phyloP scores from a whole-genome alignment of 2,888 invertebrate genomes.

The Pyrgus malvae region DNA sequence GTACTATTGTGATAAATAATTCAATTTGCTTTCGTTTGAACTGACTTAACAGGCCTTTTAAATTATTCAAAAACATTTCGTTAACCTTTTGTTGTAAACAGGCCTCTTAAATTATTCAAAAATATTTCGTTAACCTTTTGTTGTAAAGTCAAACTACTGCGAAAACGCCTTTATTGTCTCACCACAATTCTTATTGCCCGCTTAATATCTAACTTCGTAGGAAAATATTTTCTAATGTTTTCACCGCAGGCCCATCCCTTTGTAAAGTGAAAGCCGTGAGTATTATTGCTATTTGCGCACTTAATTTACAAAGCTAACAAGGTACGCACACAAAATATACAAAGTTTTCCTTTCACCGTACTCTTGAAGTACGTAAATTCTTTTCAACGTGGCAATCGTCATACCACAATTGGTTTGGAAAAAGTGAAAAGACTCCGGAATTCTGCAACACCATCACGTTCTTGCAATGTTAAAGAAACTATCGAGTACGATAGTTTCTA shows the following conservation, averaged over 20 bases:
- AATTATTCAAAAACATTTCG: no score
- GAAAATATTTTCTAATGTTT: conserved; percentile 32
- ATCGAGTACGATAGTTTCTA: background rate
- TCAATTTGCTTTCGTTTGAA: no score
- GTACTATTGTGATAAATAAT: no score
- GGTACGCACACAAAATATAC: conserved; percentile 40
- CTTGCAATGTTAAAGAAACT: background rate
- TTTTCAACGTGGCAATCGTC: no score
- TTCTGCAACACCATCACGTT: conserved; percentile 10
- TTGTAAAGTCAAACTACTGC: no score
- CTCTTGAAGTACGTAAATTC: conserved; percentile 17
- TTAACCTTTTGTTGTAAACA: no score
- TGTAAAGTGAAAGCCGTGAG: conserved; percentile 34
- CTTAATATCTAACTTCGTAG: conserved; percentile 8
- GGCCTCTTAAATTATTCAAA: no score
- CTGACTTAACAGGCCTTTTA: no score
- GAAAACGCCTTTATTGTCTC: no score
- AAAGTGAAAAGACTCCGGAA: conserved; percentile 1
- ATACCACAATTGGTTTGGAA: no score
- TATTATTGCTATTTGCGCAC: conserved; percentile 33
- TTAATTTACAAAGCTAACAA: conserved; percentile 49
- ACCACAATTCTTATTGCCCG: background rate
- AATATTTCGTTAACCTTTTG: no score
- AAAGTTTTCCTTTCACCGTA: conserved; percentile 38
- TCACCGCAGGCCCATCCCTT: conserved; percentile 37